phyloP scores from a whole-genome alignment of 2,113 vertebrate genomes.

The Lucifuga dentata region DNA sequence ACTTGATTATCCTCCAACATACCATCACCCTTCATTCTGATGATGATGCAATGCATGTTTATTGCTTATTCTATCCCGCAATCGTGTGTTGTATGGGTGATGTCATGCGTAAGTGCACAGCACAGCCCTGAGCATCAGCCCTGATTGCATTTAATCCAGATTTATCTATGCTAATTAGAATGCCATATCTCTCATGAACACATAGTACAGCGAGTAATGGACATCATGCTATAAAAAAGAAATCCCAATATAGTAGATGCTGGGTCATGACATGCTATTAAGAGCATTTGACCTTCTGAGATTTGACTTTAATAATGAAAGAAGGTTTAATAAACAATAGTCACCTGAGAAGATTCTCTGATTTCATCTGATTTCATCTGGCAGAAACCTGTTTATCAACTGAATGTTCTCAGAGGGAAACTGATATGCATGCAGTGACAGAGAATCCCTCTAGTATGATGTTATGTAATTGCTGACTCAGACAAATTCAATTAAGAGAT shows the following conservation, averaged over 20 bases:
- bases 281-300: background rate
- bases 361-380: constrained; percentile 46
- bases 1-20: constrained; percentile 4
- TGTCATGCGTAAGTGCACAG: constrained; percentile 27
- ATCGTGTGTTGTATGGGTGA: constrained; percentile 29
- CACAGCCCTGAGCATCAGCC: background rate
- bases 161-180: constrained; percentile 58
- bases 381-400: background rate
- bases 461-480: constrained; percentile 10
- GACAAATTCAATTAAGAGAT: constrained; percentile 29
- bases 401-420: constrained; percentile 15
- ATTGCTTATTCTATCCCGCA: constrained; percentile 48
- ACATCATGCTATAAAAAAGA: too few species aligned
- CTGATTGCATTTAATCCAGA: constrained; percentile 32
- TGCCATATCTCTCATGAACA: constrained; percentile 16
- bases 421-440: constrained; percentile 41
- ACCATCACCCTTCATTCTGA: constrained; percentile 24
- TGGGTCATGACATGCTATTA: background rate
- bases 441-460: constrained; percentile 16
- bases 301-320: constrained; percentile 24
- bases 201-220: background rate
- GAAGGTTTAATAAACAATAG: constrained; percentile 10
- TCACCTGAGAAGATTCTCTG: constrained; percentile 21
- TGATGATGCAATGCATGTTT: constrained; percentile 38
- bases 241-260: background rate